These are phyloP conservation scores for Emys orbicularis DNA, from an alignment of 2,797 vertebrate genomes.

Conservation along the genomic window DNA sequence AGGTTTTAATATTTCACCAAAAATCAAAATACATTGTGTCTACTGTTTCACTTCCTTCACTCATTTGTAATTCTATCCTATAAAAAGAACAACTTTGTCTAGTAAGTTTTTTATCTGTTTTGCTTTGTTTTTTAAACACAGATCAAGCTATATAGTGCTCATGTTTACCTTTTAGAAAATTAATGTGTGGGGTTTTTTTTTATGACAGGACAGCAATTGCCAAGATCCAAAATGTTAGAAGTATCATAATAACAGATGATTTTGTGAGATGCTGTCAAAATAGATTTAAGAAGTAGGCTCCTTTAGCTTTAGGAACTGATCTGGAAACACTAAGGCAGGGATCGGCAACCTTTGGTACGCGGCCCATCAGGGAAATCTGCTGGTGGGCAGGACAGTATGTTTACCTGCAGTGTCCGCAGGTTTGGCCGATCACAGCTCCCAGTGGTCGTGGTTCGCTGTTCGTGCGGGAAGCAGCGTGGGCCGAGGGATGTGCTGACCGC, in stretches of 20 bases:
- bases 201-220: slow-evolving; percentile 40
- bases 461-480: too few species aligned
- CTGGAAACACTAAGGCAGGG: neutral
- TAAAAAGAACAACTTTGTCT: slow-evolving; percentile 27
- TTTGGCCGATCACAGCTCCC: too few species aligned
- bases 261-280: slow-evolving; percentile 50
- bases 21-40: slow-evolving; percentile 2
- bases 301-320: neutral
- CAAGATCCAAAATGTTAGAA: slow-evolving; percentile 30
- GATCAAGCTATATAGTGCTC: slow-evolving; percentile 49
- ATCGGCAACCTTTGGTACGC: too few species aligned
- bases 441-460: too few species aligned
- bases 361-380: too few species aligned
- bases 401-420: too few species aligned
- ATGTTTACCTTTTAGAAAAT: slow-evolving; percentile 61
- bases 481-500: too few species aligned
- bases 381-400: too few species aligned
- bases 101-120: slow-evolving; percentile 28
- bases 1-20: slow-evolving; percentile 50
- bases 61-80: slow-evolving; percentile 27
- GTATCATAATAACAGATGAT: slow-evolving; percentile 8
- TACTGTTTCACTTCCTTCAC: slow-evolving; percentile 28
- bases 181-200: slow-evolving; percentile 34
- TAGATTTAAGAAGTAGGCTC: neutral
- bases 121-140: neutral